phyloP scores from a whole-genome alignment of 2,888 invertebrate species.

The Pheosia tremula region DNA sequence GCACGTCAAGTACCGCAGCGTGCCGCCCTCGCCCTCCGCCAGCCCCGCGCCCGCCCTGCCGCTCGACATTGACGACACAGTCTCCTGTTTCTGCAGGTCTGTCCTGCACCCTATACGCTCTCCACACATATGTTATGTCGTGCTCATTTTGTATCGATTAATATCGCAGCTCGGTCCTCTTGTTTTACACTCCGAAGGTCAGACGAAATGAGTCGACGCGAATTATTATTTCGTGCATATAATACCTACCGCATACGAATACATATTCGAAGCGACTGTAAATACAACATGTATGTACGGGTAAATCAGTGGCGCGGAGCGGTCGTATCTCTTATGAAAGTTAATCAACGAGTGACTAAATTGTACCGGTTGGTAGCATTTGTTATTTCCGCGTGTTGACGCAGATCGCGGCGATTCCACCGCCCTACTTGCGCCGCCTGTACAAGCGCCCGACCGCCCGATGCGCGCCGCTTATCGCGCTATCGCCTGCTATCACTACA shows the following conservation, averaged over 20 bases:
- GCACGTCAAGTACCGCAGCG: constrained; percentile 74
- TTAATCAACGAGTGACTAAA: constrained; percentile 36
- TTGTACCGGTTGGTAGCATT: constrained; percentile 38
- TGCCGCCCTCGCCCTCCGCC: constrained; percentile 51
- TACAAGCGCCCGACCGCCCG: constrained; percentile 14
- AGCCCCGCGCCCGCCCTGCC: constrained; percentile 62
- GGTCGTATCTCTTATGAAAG: constrained; percentile 39
- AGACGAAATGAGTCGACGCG: not conserved
- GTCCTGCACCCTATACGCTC: constrained; percentile 22
- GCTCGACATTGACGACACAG: constrained; percentile 88
- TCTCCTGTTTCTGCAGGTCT: constrained; percentile 93
- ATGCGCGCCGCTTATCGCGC: constrained; percentile 46
- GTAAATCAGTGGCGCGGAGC: constrained; percentile 13
- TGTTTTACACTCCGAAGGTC: not conserved
- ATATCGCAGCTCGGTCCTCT: not conserved
- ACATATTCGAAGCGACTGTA: not conserved
- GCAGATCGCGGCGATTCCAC: constrained; percentile 25
- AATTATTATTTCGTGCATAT: not conserved
- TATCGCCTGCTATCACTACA: constrained; percentile 59
- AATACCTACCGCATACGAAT: not conserved
- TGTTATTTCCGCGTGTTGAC: constrained; percentile 44
- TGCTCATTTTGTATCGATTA: not conserved
- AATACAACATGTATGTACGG: constrained; percentile 6
- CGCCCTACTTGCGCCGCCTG: constrained; percentile 31
- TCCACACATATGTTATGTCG: not conserved